These are phyloP conservation scores for Meriones unguiculatus DNA, from an alignment of 2,113 vertebrate genomes.

Conservation along the genomic window DNA sequence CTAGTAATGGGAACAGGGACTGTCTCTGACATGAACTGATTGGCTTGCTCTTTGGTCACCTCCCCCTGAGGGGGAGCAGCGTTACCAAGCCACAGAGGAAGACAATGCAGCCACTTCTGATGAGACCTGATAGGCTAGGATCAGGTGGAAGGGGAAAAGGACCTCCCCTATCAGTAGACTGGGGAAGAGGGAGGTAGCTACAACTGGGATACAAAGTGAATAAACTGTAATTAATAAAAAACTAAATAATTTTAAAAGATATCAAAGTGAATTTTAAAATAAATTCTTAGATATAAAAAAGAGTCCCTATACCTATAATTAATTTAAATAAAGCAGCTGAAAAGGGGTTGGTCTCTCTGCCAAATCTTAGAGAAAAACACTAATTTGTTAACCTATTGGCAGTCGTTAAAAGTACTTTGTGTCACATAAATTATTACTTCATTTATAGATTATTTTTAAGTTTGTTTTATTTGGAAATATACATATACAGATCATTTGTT, in stretches of 20 bases:
- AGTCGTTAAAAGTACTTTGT: background rate
- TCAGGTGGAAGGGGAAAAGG: too few species aligned
- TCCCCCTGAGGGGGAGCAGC: too few species aligned
- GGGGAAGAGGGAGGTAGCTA: too few species aligned
- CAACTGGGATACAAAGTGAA: too few species aligned
- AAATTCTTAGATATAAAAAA: background rate
- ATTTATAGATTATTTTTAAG: background rate
- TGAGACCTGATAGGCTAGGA: too few species aligned
- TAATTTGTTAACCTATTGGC: background rate
- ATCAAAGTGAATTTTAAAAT: background rate
- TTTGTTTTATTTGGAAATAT: background rate
- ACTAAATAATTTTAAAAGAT: background rate
- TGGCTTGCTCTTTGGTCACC: too few species aligned
- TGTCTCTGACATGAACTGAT: too few species aligned
- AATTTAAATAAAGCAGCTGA: background rate
- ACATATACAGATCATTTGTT: background rate
- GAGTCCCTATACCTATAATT: background rate
- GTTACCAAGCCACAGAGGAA: too few species aligned
- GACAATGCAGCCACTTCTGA: too few species aligned
- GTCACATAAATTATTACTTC: background rate
- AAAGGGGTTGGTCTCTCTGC: background rate
- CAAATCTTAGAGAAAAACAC: conserved; percentile 1
- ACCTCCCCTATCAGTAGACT: too few species aligned
- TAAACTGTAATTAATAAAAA: too few species aligned
- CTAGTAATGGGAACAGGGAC: too few species aligned